A percentile compares a stretch with the other conserved stretches of the same genome.
phyloP scores from a whole-genome alignment of 2,888 invertebrate species.

The Aplocera efformata region DNA sequence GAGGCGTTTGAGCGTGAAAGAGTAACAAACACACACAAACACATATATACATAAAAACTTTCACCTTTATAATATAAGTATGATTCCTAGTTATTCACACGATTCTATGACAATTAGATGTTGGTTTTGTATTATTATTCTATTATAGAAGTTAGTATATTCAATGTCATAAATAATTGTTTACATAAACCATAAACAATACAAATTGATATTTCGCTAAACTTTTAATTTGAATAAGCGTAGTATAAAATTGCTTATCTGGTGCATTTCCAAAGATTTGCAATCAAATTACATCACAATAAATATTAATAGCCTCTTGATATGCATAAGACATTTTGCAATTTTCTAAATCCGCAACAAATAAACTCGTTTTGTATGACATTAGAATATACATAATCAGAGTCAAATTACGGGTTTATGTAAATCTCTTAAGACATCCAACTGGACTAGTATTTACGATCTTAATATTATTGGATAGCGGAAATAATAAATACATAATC shows the following conservation, averaged over 20 bases:
- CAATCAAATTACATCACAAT: conserved; percentile 22
- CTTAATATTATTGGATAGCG: neutral
- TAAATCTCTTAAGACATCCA: conserved; percentile 46
- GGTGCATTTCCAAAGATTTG: conserved; percentile 10
- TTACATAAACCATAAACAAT: too few species aligned
- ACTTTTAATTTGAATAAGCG: conserved; percentile 1
- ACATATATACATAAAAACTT: too few species aligned
- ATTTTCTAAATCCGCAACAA: conserved; percentile 21
- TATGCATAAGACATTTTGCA: conserved; percentile 24
- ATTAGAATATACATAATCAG: conserved; percentile 39
- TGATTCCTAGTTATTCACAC: too few species aligned
- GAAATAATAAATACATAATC: too few species aligned
- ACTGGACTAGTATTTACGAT: conserved; percentile 33
- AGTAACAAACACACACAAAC: too few species aligned
- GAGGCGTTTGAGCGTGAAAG: too few species aligned
- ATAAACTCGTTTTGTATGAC: conserved; percentile 33
- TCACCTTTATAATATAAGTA: too few species aligned
- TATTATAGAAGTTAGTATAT: too few species aligned
- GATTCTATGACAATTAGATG: too few species aligned
- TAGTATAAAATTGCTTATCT: neutral
- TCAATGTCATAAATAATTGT: too few species aligned
- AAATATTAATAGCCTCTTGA: conserved; percentile 15
- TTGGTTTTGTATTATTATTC: too few species aligned
- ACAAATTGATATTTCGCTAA: too few species aligned
- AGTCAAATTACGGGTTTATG: conserved; percentile 40